Evolutionary conservation across 2,888 invertebrate genomes (phyloP).

Genomic region (Dynastes hyllus): DNA sequence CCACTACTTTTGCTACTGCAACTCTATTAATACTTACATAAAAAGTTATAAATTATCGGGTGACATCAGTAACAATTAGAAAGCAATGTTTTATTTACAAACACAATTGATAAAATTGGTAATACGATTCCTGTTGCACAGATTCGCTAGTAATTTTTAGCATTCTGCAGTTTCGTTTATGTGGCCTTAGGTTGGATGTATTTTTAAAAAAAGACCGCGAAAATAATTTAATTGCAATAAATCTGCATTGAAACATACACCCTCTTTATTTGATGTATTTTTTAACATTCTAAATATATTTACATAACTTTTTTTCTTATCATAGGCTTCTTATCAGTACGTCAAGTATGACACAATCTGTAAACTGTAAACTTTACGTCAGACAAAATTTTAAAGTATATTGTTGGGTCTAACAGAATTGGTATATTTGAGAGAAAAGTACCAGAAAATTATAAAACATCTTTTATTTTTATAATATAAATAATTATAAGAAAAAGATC

Average conservation of each 20-base stretch:
- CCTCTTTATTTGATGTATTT: neutral
- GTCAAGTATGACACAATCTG: no score
- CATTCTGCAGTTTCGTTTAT: constrained; percentile 12
- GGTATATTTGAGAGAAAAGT: no score
- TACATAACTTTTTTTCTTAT: no score
- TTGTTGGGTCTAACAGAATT: no score
- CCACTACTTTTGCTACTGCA: neutral
- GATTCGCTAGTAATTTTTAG: constrained; percentile 2
- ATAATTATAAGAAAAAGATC: no score
- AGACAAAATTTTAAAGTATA: no score
- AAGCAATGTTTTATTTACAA: constrained; percentile 48
- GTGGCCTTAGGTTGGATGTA: constrained; percentile 30
- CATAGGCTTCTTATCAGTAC: no score
- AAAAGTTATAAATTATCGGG: constrained; percentile 26
- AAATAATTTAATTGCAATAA: neutral
- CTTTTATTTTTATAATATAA: no score
- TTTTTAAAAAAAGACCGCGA: constrained; percentile 20
- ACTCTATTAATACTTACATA: constrained; percentile 30
- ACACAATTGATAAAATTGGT: constrained; percentile 39
- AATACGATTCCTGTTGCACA: neutral
- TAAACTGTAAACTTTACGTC: no score
- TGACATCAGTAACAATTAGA: constrained; percentile 27
- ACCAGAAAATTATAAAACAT: no score
- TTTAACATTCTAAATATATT: no score
- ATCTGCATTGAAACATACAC: neutral